Percentiles rank a stretch among this genome's conserved stretches.
Conservation (phyloP, 37 sponge, comb jelly and placozoan species). For the Beroe forskalii region DNA sequence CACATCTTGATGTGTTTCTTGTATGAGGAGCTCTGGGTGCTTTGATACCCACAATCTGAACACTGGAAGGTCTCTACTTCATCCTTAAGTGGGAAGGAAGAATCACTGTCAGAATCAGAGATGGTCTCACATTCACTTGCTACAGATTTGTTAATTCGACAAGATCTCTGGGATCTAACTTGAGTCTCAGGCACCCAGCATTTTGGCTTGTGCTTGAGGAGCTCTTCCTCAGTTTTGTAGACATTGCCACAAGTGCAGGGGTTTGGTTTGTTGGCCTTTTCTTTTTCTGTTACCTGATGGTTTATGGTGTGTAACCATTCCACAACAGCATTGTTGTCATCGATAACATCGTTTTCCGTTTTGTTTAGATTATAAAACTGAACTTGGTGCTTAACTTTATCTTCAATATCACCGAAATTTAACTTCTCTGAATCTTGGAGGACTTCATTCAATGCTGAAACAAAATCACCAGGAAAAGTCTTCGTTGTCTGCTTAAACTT, state of each 20-base stretch:
- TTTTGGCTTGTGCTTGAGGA: slow-evolving; percentile 31
- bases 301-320: slow-evolving; percentile 12
- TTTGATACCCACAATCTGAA: slow-evolving; percentile 7
- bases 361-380: not conserved
- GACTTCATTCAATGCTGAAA: not conserved
- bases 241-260: slow-evolving; percentile 50
- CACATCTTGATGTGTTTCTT: not conserved
- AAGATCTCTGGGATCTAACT: slow-evolving; percentile 15
- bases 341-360: not conserved
- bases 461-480: not conserved
- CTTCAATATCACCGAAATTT: not conserved
- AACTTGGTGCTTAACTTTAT: not conserved
- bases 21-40: not conserved
- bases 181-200: slow-evolving; percentile 22
- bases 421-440: not conserved
- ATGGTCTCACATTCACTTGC: slow-evolving; percentile 26
- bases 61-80: not conserved
- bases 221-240: slow-evolving; percentile 52
- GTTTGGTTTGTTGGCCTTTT: not conserved
- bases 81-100: not conserved
- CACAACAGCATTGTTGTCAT: slow-evolving; percentile 10
- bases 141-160: slow-evolving; percentile 5
- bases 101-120: slow-evolving; percentile 20
- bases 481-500: not conserved
- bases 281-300: not conserved